Conservation (phyloP, 2,888 invertebrate species). For the Cartodere bifasciata region DNA sequence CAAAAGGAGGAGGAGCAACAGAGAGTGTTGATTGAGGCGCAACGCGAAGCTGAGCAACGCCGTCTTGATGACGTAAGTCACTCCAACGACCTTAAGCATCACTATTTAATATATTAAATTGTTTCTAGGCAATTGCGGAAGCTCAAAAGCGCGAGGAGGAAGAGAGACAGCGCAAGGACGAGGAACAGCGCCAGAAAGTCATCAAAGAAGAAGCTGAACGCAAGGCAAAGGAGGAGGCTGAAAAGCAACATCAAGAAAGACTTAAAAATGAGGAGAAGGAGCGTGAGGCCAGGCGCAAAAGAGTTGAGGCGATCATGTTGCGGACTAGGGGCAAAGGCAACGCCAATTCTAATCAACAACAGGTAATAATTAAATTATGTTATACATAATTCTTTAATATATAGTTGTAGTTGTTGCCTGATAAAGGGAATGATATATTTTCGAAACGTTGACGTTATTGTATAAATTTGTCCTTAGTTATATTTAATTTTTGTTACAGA, state of each 20-base stretch:
- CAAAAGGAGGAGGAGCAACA: slow-evolving; percentile 75
- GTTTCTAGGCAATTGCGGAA: slow-evolving; percentile 46
- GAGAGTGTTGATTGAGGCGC: slow-evolving; percentile 62
- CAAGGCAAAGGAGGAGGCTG: slow-evolving; percentile 75
- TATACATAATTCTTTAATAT: too few species aligned
- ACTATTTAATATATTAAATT: slow-evolving; percentile 9
- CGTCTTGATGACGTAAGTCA: slow-evolving; percentile 66
- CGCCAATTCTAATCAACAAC: slow-evolving; percentile 22
- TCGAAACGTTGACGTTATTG: neutral
- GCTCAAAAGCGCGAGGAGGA: slow-evolving; percentile 67
- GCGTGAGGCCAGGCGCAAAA: slow-evolving; percentile 72
- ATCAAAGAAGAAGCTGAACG: slow-evolving; percentile 67
- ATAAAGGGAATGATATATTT: slow-evolving; percentile 1
- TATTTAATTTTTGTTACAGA: slow-evolving; percentile 18
- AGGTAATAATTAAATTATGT: too few species aligned
- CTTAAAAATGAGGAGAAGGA: slow-evolving; percentile 81
- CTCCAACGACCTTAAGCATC: neutral
- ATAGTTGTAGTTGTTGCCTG: slow-evolving; percentile 1
- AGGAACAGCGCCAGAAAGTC: slow-evolving; percentile 47
- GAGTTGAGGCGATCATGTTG: slow-evolving; percentile 87
- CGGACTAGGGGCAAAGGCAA: slow-evolving; percentile 54
- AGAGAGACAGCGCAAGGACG: slow-evolving; percentile 56
- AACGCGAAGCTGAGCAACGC: slow-evolving; percentile 72
- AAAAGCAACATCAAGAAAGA: slow-evolving; percentile 68
- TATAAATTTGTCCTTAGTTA: neutral